Evolutionary conservation across 2,113 vertebrate species (phyloP).

Genomic region (Hypanus sabinus): DNA sequence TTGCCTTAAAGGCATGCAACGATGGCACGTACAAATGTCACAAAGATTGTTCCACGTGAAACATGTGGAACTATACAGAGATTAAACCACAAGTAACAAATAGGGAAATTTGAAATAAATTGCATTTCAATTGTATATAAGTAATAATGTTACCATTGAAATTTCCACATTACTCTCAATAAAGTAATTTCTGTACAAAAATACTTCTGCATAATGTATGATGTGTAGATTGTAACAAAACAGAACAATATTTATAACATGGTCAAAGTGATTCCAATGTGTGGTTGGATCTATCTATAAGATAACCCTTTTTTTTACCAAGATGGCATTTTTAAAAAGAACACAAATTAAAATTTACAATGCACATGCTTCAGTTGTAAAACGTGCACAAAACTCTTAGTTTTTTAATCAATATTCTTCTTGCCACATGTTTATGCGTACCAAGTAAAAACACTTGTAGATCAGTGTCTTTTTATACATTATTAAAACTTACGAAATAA

Average conservation of each 20-base stretch:
- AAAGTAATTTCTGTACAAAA: constrained; percentile 77
- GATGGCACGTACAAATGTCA: constrained; percentile 37
- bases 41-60: constrained; percentile 24
- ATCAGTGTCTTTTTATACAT: constrained; percentile 20
- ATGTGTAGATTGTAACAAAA: constrained; percentile 71
- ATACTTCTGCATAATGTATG: constrained; percentile 86
- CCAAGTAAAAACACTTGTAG: constrained; percentile 12
- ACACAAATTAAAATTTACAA: constrained; percentile 53
- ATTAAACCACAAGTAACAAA: constrained; percentile 35
- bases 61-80: constrained; percentile 36
- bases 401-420: constrained; percentile 6
- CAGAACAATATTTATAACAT: constrained; percentile 64
- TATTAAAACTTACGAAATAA: constrained; percentile 35
- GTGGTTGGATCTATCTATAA: constrained; percentile 47
- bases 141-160: constrained; percentile 34
- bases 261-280: constrained; percentile 58
- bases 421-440: neutral
- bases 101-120: constrained; percentile 21
- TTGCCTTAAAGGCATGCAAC: constrained; percentile 37
- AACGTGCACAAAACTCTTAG: constrained; percentile 29
- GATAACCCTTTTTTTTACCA: constrained; percentile 37
- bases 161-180: constrained; percentile 35
- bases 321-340: constrained; percentile 49
- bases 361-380: constrained; percentile 49
- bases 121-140: constrained; percentile 34